Evolutionary conservation across 2,797 vertebrate genomes (phyloP).

Genomic region (Neomorphus geoffroyi): DNA sequence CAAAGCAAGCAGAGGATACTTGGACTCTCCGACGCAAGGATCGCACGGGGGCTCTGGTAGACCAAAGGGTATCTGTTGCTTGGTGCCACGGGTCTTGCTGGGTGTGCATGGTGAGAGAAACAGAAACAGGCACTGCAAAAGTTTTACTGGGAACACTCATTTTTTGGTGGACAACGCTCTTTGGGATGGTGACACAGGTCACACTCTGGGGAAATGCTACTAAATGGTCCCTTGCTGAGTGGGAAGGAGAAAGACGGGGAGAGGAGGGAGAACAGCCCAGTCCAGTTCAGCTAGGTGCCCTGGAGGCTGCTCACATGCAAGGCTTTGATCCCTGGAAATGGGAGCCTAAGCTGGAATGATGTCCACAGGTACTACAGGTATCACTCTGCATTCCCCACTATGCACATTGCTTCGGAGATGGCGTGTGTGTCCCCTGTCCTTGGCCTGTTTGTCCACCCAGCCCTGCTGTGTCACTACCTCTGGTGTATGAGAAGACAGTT

Average conservation of each 20-base stretch:
- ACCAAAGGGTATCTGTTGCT: too few species aligned
- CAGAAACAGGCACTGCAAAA: background rate
- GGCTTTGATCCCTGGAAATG: background rate
- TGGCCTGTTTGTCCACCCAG: background rate
- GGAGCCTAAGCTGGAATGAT: background rate
- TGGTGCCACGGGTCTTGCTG: background rate
- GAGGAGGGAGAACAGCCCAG: background rate
- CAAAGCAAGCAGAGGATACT: too few species aligned
- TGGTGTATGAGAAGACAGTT: background rate
- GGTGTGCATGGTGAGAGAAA: background rate
- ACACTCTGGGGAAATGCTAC: accelerated
- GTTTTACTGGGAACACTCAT: background rate
- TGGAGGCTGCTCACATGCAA: background rate
- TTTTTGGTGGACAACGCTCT: background rate
- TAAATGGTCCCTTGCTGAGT: too few species aligned
- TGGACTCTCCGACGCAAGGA: too few species aligned
- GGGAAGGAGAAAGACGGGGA: background rate
- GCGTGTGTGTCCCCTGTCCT: background rate
- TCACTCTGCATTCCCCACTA: accelerated
- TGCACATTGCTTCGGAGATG: accelerated
- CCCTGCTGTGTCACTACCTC: background rate
- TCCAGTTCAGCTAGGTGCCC: background rate
- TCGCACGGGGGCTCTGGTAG: too few species aligned
- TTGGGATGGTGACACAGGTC: background rate
- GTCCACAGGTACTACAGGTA: accelerated